Percentiles rank a stretch among this genome's conserved stretches.
phyloP scores from a whole-genome alignment of 2,797 vertebrate species.

The Semotilus atromaculatus region DNA sequence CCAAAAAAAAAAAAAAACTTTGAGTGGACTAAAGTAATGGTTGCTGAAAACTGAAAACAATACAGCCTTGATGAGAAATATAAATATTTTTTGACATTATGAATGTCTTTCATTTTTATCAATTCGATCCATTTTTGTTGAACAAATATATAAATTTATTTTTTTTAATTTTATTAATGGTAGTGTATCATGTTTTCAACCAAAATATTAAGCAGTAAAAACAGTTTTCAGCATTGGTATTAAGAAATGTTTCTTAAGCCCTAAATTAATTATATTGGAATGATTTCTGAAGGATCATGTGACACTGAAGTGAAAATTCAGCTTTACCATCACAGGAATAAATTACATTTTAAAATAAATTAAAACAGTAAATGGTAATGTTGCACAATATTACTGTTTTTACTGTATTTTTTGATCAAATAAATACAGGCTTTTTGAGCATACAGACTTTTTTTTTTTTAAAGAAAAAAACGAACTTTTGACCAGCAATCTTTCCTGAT shows the following conservation, averaged over 20 bases:
- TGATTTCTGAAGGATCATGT: neutral
- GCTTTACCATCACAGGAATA: neutral
- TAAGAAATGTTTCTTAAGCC: neutral
- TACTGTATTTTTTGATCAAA: neutral
- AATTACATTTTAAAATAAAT: neutral
- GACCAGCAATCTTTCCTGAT: neutral
- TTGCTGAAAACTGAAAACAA: too few relatives aligned
- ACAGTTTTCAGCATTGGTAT: neutral
- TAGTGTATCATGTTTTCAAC: neutral
- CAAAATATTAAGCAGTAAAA: neutral
- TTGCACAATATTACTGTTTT: neutral
- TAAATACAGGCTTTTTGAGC: neutral
- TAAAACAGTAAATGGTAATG: neutral
- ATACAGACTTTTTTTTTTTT: neutral
- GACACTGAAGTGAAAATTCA: neutral
- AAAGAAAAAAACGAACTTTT: too few relatives aligned
- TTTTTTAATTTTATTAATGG: too few relatives aligned
- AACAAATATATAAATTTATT: too few relatives aligned
- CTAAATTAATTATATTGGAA: too few relatives aligned
- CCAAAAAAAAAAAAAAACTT: neutral
- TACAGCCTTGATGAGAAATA: neutral
- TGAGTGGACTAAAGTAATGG: too few relatives aligned
- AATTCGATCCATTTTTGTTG: neutral
- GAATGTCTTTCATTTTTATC: neutral
- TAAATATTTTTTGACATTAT: neutral